phyloP scores from a whole-genome alignment of 1,140 invertebrate species.

The Drosophila obscura region DNA sequence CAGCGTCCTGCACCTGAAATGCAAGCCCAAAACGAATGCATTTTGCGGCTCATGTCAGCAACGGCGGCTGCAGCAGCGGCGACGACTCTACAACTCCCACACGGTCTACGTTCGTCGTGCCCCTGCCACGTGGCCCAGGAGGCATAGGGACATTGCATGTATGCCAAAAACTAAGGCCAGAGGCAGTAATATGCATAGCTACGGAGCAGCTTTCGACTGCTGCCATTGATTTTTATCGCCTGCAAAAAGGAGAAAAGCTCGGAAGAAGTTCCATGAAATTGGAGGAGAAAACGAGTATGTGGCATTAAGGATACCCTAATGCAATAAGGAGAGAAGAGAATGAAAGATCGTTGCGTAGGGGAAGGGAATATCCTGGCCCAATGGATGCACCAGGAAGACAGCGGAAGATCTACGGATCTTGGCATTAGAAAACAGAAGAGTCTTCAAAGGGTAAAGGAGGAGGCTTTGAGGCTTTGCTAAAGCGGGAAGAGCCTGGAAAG shows the following conservation, averaged over 20 bases:
- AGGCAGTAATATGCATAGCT: conserved; percentile 43
- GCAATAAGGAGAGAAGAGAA: no score
- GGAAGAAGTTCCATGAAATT: conserved; percentile 46
- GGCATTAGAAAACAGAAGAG: no score
- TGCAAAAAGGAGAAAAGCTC: conserved; percentile 29
- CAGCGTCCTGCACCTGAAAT: conserved; percentile 55
- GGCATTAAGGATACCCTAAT: conserved; percentile 13
- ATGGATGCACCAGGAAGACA: no score
- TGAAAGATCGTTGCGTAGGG: no score
- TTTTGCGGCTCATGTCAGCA: conserved; percentile 47
- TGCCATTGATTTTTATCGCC: conserved; percentile 75
- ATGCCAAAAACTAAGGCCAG: conserved; percentile 54
- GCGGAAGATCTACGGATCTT: no score
- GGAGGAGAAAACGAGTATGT: not conserved
- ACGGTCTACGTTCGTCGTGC: not conserved
- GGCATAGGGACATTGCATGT: conserved; percentile 53
- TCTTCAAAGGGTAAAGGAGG: no score
- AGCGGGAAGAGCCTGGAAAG: no score
- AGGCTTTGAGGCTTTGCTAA: no score
- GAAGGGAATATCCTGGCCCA: no score
- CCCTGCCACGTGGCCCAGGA: not conserved
- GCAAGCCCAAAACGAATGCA: conserved; percentile 34
- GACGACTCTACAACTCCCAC: conserved; percentile 64
- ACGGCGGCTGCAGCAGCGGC: not conserved
- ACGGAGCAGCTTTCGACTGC: conserved; percentile 7